These are phyloP conservation scores for Synanthedon myopaeformis DNA, from an alignment of 2,888 invertebrate species.

Conservation along the genomic window DNA sequence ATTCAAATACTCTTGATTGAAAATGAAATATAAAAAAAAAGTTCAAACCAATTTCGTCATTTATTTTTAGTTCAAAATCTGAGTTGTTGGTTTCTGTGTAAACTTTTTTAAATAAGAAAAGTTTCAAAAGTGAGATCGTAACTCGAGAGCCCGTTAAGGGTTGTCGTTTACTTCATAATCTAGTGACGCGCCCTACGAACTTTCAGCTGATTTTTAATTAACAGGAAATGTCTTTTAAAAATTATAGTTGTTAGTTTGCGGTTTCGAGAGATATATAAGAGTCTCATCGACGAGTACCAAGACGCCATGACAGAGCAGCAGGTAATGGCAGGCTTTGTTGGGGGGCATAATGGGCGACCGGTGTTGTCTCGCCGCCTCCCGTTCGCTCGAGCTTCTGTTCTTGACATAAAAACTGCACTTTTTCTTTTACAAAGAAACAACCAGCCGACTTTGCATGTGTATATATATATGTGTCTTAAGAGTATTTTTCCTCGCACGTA, in stretches of 20 bases:
- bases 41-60: not conserved
- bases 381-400: conserved; percentile 2
- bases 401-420: conserved; percentile 2
- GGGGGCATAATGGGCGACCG: conserved; percentile 4
- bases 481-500: too few relatives aligned
- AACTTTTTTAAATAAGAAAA: conserved; percentile 31
- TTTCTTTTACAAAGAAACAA: not conserved
- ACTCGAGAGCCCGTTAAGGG: conserved; percentile 6
- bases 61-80: not conserved
- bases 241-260: too few relatives aligned
- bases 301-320: not conserved
- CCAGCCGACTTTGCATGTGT: too few relatives aligned
- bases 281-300: not conserved
- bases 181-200: not conserved
- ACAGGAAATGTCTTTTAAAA: too few relatives aligned
- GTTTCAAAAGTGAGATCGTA: conserved; percentile 21
- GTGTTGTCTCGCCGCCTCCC: conserved; percentile 2
- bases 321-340: conserved; percentile 4
- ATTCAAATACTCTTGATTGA: too few relatives aligned
- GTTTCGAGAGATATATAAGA: too few relatives aligned
- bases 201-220: not conserved
- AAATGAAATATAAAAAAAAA: too few relatives aligned
- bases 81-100: not conserved
- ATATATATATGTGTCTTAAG: too few relatives aligned
- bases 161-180: not conserved